A percentile compares a stretch with the other conserved stretches of the same genome.
phyloP scores from a whole-genome alignment of 2,888 invertebrate species.

The Malthinus seriepunctatus region DNA sequence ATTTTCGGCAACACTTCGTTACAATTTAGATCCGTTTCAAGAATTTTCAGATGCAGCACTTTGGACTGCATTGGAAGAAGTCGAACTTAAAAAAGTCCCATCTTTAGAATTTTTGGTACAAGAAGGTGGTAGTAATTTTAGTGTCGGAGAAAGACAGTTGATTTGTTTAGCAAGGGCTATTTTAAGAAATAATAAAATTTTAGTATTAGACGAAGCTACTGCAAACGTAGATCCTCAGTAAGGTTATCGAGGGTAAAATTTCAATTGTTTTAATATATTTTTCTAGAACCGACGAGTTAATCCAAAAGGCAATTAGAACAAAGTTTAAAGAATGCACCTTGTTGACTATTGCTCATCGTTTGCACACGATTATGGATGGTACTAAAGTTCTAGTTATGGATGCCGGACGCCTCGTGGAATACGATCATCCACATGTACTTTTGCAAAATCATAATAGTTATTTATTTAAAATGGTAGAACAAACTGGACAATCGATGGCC shows the following conservation, averaged over 20 bases:
- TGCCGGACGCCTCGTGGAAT: slow-evolving; percentile 74
- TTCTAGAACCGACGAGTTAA: slow-evolving; percentile 68
- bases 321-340: slow-evolving; percentile 79
- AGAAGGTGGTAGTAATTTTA: slow-evolving; percentile 81
- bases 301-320: slow-evolving; percentile 73
- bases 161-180: slow-evolving; percentile 86
- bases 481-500: slow-evolving; percentile 61
- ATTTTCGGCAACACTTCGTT: slow-evolving; percentile 80
- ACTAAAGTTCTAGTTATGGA: slow-evolving; percentile 82
- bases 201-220: slow-evolving; percentile 88
- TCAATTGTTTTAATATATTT: too few species aligned
- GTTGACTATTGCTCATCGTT: slow-evolving; percentile 78
- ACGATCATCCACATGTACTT: slow-evolving; percentile 74
- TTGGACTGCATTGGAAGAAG: slow-evolving; percentile 74
- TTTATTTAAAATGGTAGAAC: slow-evolving; percentile 68
- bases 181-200: slow-evolving; percentile 74
- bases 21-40: slow-evolving; percentile 82
- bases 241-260: slow-evolving; percentile 30
- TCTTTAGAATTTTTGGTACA: slow-evolving; percentile 68
- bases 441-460: slow-evolving; percentile 63
- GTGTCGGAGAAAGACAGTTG: slow-evolving; percentile 85
- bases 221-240: slow-evolving; percentile 87
- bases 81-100: slow-evolving; percentile 74
- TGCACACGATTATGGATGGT: slow-evolving; percentile 83
- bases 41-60: slow-evolving; percentile 71